Conservation (phyloP, 2,113 vertebrate species). For the Erpornis zantholeuca region DNA sequence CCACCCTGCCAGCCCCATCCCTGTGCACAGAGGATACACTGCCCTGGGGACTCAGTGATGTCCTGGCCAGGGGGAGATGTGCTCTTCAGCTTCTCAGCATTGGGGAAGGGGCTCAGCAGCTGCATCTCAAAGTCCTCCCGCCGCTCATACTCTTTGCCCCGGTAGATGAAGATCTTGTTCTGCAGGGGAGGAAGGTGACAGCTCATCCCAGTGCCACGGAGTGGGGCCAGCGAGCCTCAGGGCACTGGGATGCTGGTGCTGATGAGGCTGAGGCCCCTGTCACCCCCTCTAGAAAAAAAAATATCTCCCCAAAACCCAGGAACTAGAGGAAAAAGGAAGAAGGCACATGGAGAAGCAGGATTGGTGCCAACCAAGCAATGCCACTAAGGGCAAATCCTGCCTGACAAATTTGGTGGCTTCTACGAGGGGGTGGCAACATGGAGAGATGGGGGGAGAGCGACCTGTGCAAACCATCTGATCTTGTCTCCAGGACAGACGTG, state of each 20-base stretch:
- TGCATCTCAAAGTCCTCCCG: conserved; percentile 60
- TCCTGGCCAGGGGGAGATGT: conserved; percentile 3
- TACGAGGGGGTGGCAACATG: accelerated
- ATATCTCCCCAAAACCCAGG: not conserved
- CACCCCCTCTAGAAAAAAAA: accelerated
- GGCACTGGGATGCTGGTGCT: not conserved
- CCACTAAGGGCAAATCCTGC: not conserved
- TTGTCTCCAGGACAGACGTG: not conserved
- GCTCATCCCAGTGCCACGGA: accelerated
- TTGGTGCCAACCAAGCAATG: not conserved
- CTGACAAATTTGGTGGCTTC: not conserved
- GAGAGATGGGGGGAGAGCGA: not conserved
- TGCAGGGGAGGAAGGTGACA: not conserved
- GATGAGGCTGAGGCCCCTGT: not conserved
- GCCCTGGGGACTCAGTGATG: not conserved
- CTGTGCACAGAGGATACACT: conserved; percentile 32
- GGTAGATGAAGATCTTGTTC: conserved; percentile 70
- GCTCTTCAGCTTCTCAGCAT: conserved; percentile 42
- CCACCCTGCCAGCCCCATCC: not conserved
- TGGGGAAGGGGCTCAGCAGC: conserved; percentile 63
- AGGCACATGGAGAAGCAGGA: not conserved
- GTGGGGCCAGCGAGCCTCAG: accelerated
- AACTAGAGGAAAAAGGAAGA: not conserved
- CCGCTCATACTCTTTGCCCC: conserved; percentile 65
- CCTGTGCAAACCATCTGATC: not conserved